Percentiles rank a stretch among this genome's conserved stretches.
phyloP scores from a whole-genome alignment of 2,113 vertebrate genomes.

The Vireo altiloquus region DNA sequence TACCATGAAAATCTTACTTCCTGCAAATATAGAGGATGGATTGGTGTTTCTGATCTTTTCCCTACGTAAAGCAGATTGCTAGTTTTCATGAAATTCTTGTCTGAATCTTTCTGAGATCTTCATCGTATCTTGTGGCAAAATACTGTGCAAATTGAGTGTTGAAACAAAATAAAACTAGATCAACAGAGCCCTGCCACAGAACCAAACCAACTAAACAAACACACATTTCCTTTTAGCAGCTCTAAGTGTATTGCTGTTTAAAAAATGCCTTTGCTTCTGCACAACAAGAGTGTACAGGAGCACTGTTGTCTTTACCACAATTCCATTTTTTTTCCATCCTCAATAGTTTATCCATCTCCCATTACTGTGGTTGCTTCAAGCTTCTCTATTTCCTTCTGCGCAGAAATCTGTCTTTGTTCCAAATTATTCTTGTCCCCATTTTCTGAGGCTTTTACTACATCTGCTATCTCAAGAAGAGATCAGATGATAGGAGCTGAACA shows the following conservation, averaged over 20 bases:
- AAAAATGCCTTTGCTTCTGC: neutral
- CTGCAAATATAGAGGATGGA: neutral
- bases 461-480: slow-evolving; percentile 34
- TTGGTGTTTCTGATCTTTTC: neutral
- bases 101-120: neutral
- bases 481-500: slow-evolving; percentile 26
- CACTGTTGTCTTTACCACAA: neutral
- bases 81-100: neutral
- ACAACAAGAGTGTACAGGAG: neutral
- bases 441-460: slow-evolving; percentile 27
- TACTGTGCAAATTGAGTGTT: neutral
- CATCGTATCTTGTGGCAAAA: neutral
- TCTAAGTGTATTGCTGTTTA: neutral
- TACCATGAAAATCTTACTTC: neutral
- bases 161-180: neutral
- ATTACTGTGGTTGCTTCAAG: neutral
- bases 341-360: neutral
- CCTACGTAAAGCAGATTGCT: neutral
- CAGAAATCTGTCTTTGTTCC: slow-evolving; percentile 10
- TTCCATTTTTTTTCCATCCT: neutral
- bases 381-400: neutral
- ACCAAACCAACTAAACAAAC: slow-evolving; percentile 1
- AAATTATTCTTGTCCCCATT: slow-evolving; percentile 20
- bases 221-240: neutral
- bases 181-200: neutral